Percentiles rank a stretch among this genome's conserved stretches.
Evolutionary conservation across 1,140 invertebrate species (phyloP).

Genomic region (Drosophila baimaii): DNA sequence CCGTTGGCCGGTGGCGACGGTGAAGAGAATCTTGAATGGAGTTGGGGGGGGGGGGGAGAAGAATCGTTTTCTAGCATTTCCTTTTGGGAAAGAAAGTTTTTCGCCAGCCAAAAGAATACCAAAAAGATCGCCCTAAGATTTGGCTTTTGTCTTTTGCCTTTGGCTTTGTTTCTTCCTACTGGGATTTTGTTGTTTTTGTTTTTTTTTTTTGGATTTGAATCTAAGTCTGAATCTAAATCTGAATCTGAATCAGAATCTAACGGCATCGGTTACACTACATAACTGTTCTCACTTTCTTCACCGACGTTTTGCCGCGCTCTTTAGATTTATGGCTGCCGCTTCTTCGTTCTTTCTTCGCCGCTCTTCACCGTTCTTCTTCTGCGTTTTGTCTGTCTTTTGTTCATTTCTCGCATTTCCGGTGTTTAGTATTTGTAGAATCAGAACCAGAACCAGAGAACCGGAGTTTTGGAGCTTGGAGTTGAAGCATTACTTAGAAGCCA

Average conservation of each 20-base stretch:
- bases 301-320: constrained; percentile 51
- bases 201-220: constrained; percentile 29
- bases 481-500: constrained; percentile 64
- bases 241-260: constrained; percentile 63
- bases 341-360: constrained; percentile 19
- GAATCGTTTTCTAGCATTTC: constrained; percentile 53
- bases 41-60: too few species aligned
- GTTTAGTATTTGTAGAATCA: constrained; percentile 44
- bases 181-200: constrained; percentile 12
- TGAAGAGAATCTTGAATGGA: too few species aligned
- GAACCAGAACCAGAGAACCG: constrained; percentile 42
- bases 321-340: constrained; percentile 56
- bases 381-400: constrained; percentile 40
- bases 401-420: constrained; percentile 74
- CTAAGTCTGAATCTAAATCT: constrained; percentile 18
- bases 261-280: constrained; percentile 83
- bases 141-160: constrained; percentile 31
- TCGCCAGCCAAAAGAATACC: constrained; percentile 18
- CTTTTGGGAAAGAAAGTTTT: constrained; percentile 68
- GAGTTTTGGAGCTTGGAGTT: constrained; percentile 7
- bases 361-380: not conserved
- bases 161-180: constrained; percentile 37
- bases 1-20: constrained; percentile 63
- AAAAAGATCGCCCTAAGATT: constrained; percentile 38
- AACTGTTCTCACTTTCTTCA: constrained; percentile 83